Percentiles rank a stretch among this genome's conserved stretches.
Conservation (phyloP, 2,888 invertebrate genomes). For the Calameuta idolon region DNA sequence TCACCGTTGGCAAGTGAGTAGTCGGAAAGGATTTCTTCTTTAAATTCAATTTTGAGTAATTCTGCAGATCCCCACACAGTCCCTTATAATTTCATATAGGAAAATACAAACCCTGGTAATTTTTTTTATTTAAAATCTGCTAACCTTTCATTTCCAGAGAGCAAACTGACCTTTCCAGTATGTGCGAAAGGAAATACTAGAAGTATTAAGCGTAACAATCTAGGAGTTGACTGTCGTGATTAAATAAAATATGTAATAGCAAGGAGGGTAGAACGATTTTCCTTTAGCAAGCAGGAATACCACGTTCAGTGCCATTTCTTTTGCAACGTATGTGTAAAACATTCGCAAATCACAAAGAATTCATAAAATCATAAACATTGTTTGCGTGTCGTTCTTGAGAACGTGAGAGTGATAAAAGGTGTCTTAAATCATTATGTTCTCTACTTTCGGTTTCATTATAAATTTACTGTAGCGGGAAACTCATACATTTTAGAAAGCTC, state of each 20-base stretch:
- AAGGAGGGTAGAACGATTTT: not conserved
- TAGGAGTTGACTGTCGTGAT: not conserved
- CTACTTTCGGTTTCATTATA: not conserved
- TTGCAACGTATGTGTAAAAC: not conserved
- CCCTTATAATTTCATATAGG: not conserved
- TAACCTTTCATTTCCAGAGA: not conserved
- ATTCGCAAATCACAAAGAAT: not conserved
- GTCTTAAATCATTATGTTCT: not conserved
- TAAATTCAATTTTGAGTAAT: not conserved
- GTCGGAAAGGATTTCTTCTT: not conserved
- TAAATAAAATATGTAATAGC: not conserved
- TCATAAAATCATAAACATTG: constrained; percentile 12
- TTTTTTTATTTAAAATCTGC: not conserved
- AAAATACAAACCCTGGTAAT: not conserved
- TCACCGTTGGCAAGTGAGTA: not conserved
- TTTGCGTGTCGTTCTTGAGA: not conserved
- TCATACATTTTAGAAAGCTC: not conserved
- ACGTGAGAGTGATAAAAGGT: not conserved
- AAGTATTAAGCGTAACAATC: not conserved
- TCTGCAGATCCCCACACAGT: not conserved
- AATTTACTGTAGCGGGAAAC: not conserved
- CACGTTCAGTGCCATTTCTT: not conserved
- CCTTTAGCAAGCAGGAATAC: not conserved
- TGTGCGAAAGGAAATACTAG: not conserved
- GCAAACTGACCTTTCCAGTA: not conserved